Conservation (phyloP, 23 tunicate species). For the Trididemnum nubilum region DNA sequence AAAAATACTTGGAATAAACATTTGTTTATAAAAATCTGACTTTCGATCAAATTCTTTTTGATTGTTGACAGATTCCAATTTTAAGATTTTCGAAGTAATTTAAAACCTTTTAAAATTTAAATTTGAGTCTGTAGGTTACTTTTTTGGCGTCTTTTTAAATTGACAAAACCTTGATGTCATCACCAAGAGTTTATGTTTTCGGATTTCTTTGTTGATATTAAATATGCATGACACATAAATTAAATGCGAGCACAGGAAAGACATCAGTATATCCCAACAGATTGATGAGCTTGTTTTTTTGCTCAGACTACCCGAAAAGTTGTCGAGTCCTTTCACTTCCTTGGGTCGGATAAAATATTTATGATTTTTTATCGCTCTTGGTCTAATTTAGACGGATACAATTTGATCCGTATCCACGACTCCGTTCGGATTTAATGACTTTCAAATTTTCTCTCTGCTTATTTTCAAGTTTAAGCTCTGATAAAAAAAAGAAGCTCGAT, state of each 20-base stretch:
- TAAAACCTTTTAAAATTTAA: neutral
- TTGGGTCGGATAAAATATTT: constrained; percentile 41
- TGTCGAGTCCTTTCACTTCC: too few species aligned
- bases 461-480: neutral
- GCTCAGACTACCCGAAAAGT: too few species aligned
- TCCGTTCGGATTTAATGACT: neutral
- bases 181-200: neutral
- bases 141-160: neutral
- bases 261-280: too few species aligned
- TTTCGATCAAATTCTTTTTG: neutral
- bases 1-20: neutral
- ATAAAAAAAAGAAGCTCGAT: neutral
- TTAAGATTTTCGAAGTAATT: neutral
- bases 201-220: neutral
- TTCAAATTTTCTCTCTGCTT: neutral
- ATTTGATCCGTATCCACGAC: constrained; percentile 13
- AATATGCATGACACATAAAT: constrained; percentile 1
- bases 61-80: neutral
- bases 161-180: neutral
- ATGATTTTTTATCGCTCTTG: constrained; percentile 33
- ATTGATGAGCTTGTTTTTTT: too few species aligned
- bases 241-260: neutral
- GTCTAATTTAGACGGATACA: constrained; percentile 25
- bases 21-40: neutral
- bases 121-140: neutral